Evolutionary conservation across 2,113 vertebrate genomes (phyloP), one percentile per base, ranked within the genome.

Genomic region (Sardina pilchardus): DNA sequence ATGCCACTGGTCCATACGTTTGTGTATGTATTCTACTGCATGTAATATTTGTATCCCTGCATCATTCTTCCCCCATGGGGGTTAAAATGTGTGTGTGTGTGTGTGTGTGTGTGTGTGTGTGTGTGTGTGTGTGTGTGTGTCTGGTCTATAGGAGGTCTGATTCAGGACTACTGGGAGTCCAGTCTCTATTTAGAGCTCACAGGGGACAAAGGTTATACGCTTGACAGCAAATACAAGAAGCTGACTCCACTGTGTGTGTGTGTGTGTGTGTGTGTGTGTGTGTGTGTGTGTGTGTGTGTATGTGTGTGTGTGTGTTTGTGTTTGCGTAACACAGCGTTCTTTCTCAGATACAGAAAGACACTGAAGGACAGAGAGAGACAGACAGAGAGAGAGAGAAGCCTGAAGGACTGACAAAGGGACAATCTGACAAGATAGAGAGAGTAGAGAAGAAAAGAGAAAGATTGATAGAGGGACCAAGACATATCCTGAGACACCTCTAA

Each of bases 351-450:
- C 30, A 36, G 30, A 30, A 16, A 75, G n/a, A 75, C n/a, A n/a
- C n/a, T n/a, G n/a, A 71, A 26, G 30, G 71, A 78, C 34, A 45
- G 81, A 45, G 42, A 36, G 14, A 67, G 0, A 12, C 1, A 36
- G 39, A 78, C n/a, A n/a, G n/a, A n/a, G n/a, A n/a, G n/a, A n/a
- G n/a, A n/a, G n/a, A 78, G 16, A 36, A 75, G 8, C 10, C 26
- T 75, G 67, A 75, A 34, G 67, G 30, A 78, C 71, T 78, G 71
- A 78, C 71, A 78, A 78, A 78, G 67, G 12, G 59, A 67, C 59
- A 67, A 24, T 34, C 67, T 34, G 71, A 34, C 34, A 16, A 75
- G 9, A 75, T 75, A 12, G 71, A 78, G 21, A 36, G 21, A 17
- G 30, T n/a, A n/a, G n/a, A n/a, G n/a, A n/a, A 0, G 30, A 78